These are phyloP conservation scores for Dusona sp. DNA, from an alignment of 2,888 invertebrate genomes.

Conservation along the genomic window DNA sequence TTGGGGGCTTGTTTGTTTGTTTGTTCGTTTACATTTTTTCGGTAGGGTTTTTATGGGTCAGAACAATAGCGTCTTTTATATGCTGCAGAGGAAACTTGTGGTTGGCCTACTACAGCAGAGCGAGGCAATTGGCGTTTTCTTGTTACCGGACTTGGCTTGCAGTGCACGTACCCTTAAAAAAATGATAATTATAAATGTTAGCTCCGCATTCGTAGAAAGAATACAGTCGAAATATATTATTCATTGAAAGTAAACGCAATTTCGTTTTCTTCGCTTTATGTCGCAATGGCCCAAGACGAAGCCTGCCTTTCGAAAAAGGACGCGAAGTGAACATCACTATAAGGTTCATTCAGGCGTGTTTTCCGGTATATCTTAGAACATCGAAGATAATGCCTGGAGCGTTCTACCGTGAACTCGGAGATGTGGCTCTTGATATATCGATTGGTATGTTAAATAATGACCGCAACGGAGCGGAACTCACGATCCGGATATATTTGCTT, in stretches of 20 bases:
- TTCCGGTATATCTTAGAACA: slow-evolving; percentile 32
- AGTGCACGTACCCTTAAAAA: neutral
- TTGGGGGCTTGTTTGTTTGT: neutral
- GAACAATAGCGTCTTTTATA: no score
- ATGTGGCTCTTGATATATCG: slow-evolving; percentile 69
- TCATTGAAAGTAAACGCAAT: neutral
- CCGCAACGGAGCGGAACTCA: slow-evolving; percentile 47
- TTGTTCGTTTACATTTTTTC: neutral
- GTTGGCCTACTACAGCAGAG: no score
- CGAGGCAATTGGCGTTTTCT: neutral
- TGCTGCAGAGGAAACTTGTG: no score
- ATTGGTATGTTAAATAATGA: slow-evolving; percentile 72
- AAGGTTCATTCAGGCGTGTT: slow-evolving; percentile 3
- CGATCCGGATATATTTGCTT: slow-evolving; percentile 54
- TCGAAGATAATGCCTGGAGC: slow-evolving; percentile 5
- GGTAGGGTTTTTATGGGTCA: neutral
- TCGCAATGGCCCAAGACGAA: neutral
- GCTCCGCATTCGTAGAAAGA: neutral
- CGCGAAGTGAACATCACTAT: neutral
- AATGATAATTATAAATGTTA: neutral
- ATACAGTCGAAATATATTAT: neutral
- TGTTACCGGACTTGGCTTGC: neutral
- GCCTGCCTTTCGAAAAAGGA: neutral
- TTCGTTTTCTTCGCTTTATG: neutral
- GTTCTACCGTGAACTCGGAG: slow-evolving; percentile 48